Percentiles rank a stretch among this genome's conserved stretches.
phyloP scores from a whole-genome alignment of 2,888 invertebrate genomes.

The Stenodera caucasica region DNA sequence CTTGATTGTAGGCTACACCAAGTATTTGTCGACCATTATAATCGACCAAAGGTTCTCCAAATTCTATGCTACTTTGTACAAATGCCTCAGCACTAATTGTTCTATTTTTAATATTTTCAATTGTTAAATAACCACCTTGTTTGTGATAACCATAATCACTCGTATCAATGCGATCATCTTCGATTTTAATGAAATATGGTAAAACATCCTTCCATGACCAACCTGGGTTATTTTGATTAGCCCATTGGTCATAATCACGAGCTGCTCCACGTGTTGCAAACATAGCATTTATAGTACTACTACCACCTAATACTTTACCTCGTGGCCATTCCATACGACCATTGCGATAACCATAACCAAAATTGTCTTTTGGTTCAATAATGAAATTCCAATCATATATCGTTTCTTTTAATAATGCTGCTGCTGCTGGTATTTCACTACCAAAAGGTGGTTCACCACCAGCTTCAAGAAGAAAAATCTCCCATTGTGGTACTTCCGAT shows the following conservation, averaged over 20 bases:
- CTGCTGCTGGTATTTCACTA: no score
- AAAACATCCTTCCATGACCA: conserved; percentile 57
- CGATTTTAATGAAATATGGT: conserved; percentile 49
- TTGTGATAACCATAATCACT: conserved; percentile 49
- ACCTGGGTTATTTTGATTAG: conserved; percentile 60
- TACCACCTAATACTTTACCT: no score
- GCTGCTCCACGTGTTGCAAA: no score
- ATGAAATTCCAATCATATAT: no score
- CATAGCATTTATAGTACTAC: no score
- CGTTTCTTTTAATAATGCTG: no score
- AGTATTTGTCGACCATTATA: conserved; percentile 67
- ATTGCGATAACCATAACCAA: no score
- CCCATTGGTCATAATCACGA: no score
- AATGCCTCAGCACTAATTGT: conserved; percentile 58
- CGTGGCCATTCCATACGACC: no score
- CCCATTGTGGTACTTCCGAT: conserved; percentile 54
- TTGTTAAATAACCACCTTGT: conserved; percentile 36
- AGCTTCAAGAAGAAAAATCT: conserved; percentile 43
- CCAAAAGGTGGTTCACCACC: no score
- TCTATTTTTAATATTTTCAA: conserved; percentile 52
- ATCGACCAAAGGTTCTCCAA: conserved; percentile 70
- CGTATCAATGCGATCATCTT: conserved; percentile 47
- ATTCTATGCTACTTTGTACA: conserved; percentile 64
- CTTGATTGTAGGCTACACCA: conserved; percentile 67
- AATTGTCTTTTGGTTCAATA: no score